Evolutionary conservation across 2,113 vertebrate species (phyloP).

Genomic region (Saimiri boliviensis): DNA sequence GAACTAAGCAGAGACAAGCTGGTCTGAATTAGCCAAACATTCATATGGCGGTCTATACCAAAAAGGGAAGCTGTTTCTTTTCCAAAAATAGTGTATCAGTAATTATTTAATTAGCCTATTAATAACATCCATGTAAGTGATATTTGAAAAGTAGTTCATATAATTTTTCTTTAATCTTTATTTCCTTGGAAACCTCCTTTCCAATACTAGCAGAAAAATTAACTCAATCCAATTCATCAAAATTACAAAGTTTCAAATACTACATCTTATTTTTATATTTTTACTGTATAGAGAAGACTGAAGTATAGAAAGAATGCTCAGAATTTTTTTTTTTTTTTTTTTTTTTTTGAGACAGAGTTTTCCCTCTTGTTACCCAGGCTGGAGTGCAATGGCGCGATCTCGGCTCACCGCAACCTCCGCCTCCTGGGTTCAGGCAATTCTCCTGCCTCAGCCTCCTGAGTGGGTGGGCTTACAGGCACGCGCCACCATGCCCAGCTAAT

Average conservation of each 20-base stretch:
- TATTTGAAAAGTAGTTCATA: conserved; percentile 36
- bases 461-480: no score
- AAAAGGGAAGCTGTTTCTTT: conserved; percentile 4
- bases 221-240: not conserved
- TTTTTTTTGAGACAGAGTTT: no score
- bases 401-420: no score
- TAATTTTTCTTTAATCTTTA: conserved; percentile 5
- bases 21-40: not conserved
- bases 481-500: no score
- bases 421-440: no score
- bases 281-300: no score
- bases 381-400: no score
- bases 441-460: no score
- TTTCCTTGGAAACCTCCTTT: conserved; percentile 6
- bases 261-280: not conserved
- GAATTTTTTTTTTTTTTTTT: no score
- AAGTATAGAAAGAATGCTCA: no score
- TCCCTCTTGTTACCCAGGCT: no score
- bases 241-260: conserved; percentile 5
- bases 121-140: not conserved
- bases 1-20: conserved; percentile 22
- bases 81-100: conserved; percentile 3
- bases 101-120: not conserved
- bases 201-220: conserved; percentile 9
- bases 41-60: not conserved